Conservation (phyloP, 2,797 vertebrate genomes). For the Enteromius treurensis region DNA sequence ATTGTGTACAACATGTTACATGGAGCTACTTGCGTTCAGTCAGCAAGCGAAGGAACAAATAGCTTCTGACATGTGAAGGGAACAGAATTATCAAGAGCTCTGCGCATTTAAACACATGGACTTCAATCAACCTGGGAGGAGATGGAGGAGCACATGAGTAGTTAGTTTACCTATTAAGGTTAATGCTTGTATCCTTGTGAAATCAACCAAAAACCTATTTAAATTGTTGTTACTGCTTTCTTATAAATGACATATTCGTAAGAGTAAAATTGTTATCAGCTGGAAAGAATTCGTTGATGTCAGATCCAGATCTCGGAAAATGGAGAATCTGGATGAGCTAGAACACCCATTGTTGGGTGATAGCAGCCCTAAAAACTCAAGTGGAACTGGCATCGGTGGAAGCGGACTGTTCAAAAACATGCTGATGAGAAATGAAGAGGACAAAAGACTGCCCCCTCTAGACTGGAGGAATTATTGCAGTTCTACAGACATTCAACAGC, state of each 20-base stretch:
- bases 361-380: slow-evolving; percentile 64
- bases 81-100: slow-evolving; percentile 38
- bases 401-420: slow-evolving; percentile 70
- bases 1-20: slow-evolving; percentile 65
- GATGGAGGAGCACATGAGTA: slow-evolving; percentile 27
- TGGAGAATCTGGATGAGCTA: slow-evolving; percentile 84
- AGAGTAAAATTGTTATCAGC: slow-evolving; percentile 8
- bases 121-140: slow-evolving; percentile 26
- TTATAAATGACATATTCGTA: slow-evolving; percentile 16
- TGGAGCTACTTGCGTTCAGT: slow-evolving; percentile 55
- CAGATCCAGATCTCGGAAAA: slow-evolving; percentile 55
- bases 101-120: slow-evolving; percentile 39
- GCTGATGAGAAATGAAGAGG: slow-evolving; percentile 78
- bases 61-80: slow-evolving; percentile 62
- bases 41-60: slow-evolving; percentile 60
- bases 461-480: slow-evolving; percentile 73
- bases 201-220: slow-evolving; percentile 69
- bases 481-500: slow-evolving; percentile 74
- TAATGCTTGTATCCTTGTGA: slow-evolving; percentile 48
- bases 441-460: slow-evolving; percentile 71
- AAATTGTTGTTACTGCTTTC: slow-evolving; percentile 67
- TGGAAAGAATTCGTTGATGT: slow-evolving; percentile 10
- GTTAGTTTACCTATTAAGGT: slow-evolving; percentile 47
- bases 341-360: slow-evolving; percentile 84
- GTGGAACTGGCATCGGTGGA: slow-evolving; percentile 6